These are phyloP conservation scores for Phalanger gymnotis DNA, from an alignment of 2,797 vertebrate species.

Conservation along the genomic window DNA sequence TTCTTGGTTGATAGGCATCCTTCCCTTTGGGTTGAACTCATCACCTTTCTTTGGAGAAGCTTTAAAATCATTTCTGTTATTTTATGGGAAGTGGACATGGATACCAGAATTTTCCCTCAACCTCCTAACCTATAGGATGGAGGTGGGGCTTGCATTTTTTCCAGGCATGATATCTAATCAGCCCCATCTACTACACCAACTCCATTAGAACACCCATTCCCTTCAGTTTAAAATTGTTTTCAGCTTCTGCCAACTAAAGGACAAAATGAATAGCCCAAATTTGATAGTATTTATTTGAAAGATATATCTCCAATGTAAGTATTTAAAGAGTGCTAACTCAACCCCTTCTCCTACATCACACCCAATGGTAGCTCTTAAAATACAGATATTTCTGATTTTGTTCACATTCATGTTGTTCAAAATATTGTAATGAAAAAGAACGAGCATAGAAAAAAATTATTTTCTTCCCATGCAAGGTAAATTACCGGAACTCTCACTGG, in stretches of 20 bases:
- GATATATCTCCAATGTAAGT: constrained; percentile 7
- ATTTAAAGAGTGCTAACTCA: constrained; percentile 27
- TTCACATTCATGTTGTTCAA: background rate
- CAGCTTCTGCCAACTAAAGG: constrained; percentile 28
- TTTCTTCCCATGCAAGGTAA: background rate
- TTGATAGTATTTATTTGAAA: background rate
- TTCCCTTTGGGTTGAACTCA: background rate
- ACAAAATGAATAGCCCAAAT: constrained; percentile 1
- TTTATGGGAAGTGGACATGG: background rate
- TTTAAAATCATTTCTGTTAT: background rate
- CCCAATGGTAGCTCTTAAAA: background rate
- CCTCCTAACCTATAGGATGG: background rate
- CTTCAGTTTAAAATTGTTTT: background rate
- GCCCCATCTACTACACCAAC: background rate
- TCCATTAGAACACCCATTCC: background rate
- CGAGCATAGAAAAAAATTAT: constrained; percentile 10
- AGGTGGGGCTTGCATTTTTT: constrained; percentile 12
- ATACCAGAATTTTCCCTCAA: background rate
- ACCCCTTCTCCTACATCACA: background rate
- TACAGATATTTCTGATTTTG: background rate
- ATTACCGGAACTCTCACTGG: constrained; percentile 3
- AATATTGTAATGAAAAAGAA: background rate
- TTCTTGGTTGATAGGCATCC: fast-evolving
- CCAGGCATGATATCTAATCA: background rate
- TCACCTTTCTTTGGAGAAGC: constrained; percentile 3